phyloP scores from a whole-genome alignment of 1,140 invertebrate genomes.

The Drosophila bocqueti region DNA sequence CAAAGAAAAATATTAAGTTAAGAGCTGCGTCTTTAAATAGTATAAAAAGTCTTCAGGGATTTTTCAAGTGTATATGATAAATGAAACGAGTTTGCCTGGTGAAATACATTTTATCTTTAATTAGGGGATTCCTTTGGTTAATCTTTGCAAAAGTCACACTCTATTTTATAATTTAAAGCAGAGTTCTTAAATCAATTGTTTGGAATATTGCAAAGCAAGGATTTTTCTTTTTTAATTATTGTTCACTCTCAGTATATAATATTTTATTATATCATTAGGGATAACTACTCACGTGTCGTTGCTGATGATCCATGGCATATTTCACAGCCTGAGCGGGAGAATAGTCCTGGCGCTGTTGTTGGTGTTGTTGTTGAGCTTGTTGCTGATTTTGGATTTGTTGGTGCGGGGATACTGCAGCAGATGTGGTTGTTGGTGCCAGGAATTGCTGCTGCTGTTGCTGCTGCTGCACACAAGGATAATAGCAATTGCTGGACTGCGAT shows the following conservation, averaged over 20 bases:
- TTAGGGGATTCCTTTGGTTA: neutral
- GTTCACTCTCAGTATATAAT: too few relatives aligned
- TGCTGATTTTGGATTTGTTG: conserved; percentile 26
- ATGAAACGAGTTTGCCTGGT: too few relatives aligned
- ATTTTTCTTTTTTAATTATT: too few relatives aligned
- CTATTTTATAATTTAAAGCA: neutral
- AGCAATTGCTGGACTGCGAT: conserved; percentile 47
- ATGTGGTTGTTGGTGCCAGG: conserved; percentile 46
- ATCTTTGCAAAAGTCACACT: neutral
- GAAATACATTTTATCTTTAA: neutral
- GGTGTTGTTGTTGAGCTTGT: neutral
- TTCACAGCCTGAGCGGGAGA: conserved; percentile 8
- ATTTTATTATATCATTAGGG: too few relatives aligned
- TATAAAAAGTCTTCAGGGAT: neutral
- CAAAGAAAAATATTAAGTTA: neutral
- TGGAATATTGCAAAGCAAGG: too few relatives aligned
- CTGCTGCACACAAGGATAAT: conserved; percentile 37
- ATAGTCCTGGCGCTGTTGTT: conserved; percentile 24
- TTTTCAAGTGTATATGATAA: neutral
- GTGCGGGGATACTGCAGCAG: conserved; percentile 21
- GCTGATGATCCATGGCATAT: conserved; percentile 18
- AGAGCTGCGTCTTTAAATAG: neutral
- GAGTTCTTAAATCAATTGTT: neutral
- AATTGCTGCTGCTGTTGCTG: conserved; percentile 55
- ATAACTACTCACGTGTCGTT: conserved; percentile 43